These are phyloP conservation scores for Stratiomys singularior DNA, from an alignment of 2,888 invertebrate genomes.

Conservation along the genomic window DNA sequence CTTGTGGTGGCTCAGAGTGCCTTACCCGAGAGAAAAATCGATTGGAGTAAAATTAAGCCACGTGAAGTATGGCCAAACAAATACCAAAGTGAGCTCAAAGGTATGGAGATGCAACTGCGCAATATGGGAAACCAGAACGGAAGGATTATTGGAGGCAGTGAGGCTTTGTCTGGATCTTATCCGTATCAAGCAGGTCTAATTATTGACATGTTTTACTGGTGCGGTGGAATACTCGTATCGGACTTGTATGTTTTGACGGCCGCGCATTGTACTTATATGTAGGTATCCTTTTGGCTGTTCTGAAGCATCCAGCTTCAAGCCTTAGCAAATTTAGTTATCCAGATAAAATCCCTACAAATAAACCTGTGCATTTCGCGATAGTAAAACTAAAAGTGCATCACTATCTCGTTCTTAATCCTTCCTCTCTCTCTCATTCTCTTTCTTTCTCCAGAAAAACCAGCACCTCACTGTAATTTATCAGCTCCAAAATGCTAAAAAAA, in stretches of 20 bases:
- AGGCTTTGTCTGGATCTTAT: background rate
- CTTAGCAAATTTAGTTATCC: too few species aligned
- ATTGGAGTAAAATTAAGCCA: constrained; percentile 15
- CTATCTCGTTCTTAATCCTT: too few species aligned
- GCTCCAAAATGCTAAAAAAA: too few species aligned
- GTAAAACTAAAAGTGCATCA: too few species aligned
- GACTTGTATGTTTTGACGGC: constrained; percentile 35
- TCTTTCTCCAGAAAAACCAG: too few species aligned
- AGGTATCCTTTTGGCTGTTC: background rate
- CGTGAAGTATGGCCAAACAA: background rate
- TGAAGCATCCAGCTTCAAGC: too few species aligned
- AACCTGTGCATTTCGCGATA: too few species aligned
- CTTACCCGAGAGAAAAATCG: background rate
- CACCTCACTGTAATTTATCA: too few species aligned
- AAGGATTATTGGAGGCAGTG: constrained; percentile 29
- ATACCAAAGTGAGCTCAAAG: background rate
- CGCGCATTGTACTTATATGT: constrained; percentile 31
- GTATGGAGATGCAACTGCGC: background rate
- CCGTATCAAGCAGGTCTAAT: constrained; percentile 27
- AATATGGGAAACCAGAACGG: background rate
- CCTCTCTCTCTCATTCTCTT: too few species aligned
- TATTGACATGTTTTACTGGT: background rate
- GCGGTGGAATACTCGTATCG: constrained; percentile 15
- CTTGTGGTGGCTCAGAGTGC: background rate
- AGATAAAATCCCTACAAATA: too few species aligned